Conservation (phyloP, 2,797 vertebrate species). For the Aselliscus stoliczkanus region DNA sequence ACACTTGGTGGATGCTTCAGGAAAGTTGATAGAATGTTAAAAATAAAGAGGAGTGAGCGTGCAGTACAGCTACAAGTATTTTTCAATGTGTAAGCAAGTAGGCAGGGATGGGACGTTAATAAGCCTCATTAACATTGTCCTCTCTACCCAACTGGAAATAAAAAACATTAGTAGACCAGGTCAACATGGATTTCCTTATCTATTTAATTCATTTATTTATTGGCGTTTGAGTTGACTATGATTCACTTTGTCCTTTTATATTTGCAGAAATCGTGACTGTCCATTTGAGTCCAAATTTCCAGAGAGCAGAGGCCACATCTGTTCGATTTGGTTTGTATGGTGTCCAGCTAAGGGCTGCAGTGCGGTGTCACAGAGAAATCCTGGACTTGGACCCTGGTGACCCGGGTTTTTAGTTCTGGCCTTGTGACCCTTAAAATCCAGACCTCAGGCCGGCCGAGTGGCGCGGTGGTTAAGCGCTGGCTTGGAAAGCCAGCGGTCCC, state of each 20-base stretch:
- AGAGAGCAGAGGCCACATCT: conserved; percentile 55
- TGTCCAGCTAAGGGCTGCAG: conserved; percentile 31
- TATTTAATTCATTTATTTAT: conserved; percentile 17
- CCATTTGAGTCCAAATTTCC: conserved; percentile 49
- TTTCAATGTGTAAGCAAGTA: conserved; percentile 10
- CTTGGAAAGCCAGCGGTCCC: too few species aligned
- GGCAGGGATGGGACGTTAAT: background rate
- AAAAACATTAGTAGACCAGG: background rate
- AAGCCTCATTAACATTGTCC: background rate
- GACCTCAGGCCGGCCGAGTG: too few species aligned
- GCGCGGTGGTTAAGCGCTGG: too few species aligned
- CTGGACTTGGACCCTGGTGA: conserved; percentile 50
- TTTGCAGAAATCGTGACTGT: conserved; percentile 10
- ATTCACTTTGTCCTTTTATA: conserved; percentile 31
- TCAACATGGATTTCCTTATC: conserved; percentile 20
- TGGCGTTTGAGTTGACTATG: background rate
- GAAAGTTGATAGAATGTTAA: background rate
- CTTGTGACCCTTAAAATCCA: background rate
- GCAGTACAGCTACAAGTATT: background rate
- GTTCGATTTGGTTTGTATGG: conserved; percentile 44
- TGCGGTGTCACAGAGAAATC: background rate
- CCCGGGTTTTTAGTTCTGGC: background rate
- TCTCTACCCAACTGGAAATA: background rate
- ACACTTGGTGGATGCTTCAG: background rate
- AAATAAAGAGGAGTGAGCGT: background rate